Conservation (phyloP, 1,140 invertebrate genomes). For the Limonius californicus region DNA sequence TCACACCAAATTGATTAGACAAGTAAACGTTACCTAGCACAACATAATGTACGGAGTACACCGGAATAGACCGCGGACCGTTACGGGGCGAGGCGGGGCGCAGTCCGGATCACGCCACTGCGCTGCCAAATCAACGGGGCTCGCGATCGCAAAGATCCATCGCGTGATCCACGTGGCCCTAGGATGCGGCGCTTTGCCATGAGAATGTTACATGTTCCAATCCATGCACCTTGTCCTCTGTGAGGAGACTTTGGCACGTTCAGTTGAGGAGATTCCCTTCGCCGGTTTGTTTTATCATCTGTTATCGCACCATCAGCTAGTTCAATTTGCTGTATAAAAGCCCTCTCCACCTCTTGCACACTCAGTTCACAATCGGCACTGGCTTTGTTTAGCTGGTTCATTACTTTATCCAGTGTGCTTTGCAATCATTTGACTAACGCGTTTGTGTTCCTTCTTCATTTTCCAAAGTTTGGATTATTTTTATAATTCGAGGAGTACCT, state of each 20-base stretch:
- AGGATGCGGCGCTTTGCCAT: slow-evolving; percentile 1
- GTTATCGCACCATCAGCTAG: background rate
- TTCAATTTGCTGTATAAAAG: background rate
- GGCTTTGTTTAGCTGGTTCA: too few relatives aligned
- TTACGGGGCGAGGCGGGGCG: slow-evolving; percentile 1
- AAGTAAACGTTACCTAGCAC: too few relatives aligned
- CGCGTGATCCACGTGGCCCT: slow-evolving; percentile 14
- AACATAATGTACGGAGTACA: background rate
- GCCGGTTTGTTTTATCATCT: background rate
- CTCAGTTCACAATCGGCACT: background rate
- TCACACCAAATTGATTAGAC: too few relatives aligned
- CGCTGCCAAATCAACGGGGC: slow-evolving; percentile 8
- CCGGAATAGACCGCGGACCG: background rate
- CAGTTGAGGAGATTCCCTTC: too few relatives aligned
- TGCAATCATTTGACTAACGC: too few relatives aligned
- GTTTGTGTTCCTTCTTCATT: too few relatives aligned
- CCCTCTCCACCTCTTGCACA: background rate
- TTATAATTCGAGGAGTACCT: too few relatives aligned
- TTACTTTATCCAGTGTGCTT: too few relatives aligned
- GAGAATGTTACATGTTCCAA: background rate
- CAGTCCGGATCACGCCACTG: slow-evolving; percentile 10
- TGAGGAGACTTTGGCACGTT: background rate
- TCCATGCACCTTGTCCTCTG: background rate
- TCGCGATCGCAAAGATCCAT: slow-evolving; percentile 7
- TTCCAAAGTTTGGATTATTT: too few relatives aligned